Evolutionary conservation across 2,888 invertebrate genomes (phyloP).

Genomic region (Sussaba pulchella): DNA sequence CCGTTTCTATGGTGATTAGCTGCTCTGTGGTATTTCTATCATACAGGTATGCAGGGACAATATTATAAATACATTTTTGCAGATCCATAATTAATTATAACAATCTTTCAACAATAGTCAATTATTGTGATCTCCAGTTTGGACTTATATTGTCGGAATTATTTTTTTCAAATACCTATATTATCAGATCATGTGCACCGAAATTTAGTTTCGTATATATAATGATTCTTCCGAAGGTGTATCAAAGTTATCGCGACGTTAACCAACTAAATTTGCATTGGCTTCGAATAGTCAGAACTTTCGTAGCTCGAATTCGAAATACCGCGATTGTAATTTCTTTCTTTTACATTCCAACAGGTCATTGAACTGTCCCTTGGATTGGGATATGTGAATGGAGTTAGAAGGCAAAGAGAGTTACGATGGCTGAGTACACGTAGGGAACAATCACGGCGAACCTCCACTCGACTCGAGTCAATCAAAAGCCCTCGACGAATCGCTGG

Average conservation of each 20-base stretch:
- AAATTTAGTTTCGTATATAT: not conserved
- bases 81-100: no score
- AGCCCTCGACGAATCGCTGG: conserved; percentile 68
- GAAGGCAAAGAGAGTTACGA: conserved; percentile 27
- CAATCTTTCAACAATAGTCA: no score
- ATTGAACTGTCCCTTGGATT: not conserved
- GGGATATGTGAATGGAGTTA: not conserved
- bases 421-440: conserved; percentile 55
- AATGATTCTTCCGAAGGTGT: no score
- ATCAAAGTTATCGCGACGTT: not conserved
- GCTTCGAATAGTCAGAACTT: no score
- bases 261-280: not conserved
- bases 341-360: not conserved
- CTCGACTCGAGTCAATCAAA: conserved; percentile 75
- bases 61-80: no score
- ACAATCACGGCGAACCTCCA: conserved; percentile 71
- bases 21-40: not conserved
- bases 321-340: not conserved
- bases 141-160: not conserved
- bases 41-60: no score
- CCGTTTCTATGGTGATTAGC: not conserved
- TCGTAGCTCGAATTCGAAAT: not conserved
- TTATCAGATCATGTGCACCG: not conserved
- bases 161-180: not conserved
- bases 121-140: no score